Percentiles rank a stretch among this genome's conserved stretches.
Conservation (phyloP, 2,888 invertebrate genomes). For the Noctua janthe region DNA sequence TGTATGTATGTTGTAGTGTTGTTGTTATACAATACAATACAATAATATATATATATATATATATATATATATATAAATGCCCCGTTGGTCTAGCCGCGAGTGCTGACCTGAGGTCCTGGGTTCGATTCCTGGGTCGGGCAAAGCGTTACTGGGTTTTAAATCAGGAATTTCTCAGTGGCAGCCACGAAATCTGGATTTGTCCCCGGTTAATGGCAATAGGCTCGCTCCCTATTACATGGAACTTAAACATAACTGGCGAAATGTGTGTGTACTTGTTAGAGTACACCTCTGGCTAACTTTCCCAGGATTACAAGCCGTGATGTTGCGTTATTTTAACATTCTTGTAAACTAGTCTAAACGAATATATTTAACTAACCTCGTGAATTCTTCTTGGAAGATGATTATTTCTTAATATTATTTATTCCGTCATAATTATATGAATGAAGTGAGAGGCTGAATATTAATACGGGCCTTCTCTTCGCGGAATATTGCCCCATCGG, state of each 20-base stretch:
- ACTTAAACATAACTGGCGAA: background rate
- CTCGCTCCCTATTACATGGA: too few relatives aligned
- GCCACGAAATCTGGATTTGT: too few relatives aligned
- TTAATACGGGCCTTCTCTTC: conserved; percentile 2
- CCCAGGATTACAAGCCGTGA: background rate
- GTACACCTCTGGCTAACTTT: background rate
- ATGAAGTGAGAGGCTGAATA: conserved; percentile 33
- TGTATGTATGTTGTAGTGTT: too few relatives aligned
- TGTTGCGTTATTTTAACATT: background rate
- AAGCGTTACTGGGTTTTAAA: too few relatives aligned
- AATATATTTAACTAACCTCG: background rate
- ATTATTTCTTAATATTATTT: background rate
- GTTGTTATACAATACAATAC: too few relatives aligned
- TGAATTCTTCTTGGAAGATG: background rate
- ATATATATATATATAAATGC: too few relatives aligned
- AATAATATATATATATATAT: too few relatives aligned
- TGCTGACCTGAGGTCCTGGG: too few relatives aligned
- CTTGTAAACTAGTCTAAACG: background rate
- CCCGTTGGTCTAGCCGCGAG: too few relatives aligned
- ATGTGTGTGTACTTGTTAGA: background rate
- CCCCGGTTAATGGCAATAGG: too few relatives aligned
- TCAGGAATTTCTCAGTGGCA: too few relatives aligned
- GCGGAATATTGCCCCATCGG: conserved; percentile 6
- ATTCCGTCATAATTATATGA: conserved; percentile 20
- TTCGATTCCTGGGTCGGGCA: too few relatives aligned